phyloP scores from a whole-genome alignment of 2,797 vertebrate species.

The Neosilurus hyrtlii region DNA sequence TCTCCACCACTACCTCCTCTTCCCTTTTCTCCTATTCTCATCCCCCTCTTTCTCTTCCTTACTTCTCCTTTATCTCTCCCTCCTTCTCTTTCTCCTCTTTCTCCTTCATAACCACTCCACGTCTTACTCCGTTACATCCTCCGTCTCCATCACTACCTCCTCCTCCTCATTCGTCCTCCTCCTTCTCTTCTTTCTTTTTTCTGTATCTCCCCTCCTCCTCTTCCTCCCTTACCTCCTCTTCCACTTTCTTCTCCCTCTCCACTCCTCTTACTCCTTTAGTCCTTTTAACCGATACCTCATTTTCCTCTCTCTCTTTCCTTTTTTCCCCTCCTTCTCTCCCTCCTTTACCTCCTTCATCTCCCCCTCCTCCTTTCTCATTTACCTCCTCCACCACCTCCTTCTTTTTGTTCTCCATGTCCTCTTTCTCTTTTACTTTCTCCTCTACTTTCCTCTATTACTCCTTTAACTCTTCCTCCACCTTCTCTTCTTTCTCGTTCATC shows the following conservation, averaged over 20 bases:
- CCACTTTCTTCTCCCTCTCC: background rate
- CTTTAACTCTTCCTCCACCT: slow-evolving; percentile 21
- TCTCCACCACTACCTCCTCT: background rate
- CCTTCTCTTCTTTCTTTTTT: too few relatives aligned
- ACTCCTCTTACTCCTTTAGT: background rate
- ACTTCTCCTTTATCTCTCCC: background rate
- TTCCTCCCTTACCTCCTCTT: too few relatives aligned
- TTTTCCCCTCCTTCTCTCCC: too few relatives aligned
- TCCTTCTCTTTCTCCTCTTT: background rate
- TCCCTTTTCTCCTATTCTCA: background rate
- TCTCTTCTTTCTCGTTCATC: background rate
- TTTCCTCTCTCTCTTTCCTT: too few relatives aligned
- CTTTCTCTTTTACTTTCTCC: background rate
- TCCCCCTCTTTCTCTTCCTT: background rate
- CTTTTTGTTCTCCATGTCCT: background rate
- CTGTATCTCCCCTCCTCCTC: too few relatives aligned
- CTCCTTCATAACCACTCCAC: too few relatives aligned
- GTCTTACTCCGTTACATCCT: too few relatives aligned
- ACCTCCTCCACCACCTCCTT: background rate
- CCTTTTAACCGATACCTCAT: background rate
- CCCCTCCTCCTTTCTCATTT: slow-evolving; percentile 9
- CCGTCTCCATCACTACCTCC: too few relatives aligned
- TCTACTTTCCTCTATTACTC: background rate
- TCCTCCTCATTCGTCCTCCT: slow-evolving; percentile 31
- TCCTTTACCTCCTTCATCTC: too few relatives aligned